These are phyloP conservation scores for Emberiza fucata DNA, from an alignment of 2,113 vertebrate genomes.

Conservation along the genomic window DNA sequence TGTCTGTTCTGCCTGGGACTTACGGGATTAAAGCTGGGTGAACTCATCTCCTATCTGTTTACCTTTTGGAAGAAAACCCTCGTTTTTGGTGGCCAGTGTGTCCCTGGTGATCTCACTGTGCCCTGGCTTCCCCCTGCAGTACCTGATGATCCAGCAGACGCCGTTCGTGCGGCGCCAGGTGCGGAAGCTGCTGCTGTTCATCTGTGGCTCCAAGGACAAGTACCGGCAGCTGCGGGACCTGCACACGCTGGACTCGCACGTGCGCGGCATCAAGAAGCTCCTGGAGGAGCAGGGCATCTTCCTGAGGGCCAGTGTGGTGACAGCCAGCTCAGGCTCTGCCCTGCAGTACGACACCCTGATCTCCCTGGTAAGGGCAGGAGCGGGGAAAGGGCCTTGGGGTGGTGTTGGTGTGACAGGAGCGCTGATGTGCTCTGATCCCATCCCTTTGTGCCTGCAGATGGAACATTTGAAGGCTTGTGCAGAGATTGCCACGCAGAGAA, in stretches of 20 bases:
- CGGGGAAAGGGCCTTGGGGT: background rate
- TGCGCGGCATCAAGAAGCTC: constrained; percentile 93
- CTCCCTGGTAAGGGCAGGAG: constrained; percentile 82
- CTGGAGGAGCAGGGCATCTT: constrained; percentile 97
- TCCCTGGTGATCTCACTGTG: background rate
- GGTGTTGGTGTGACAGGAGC: accelerated
- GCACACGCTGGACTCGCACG: constrained; percentile 93
- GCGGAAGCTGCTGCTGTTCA: constrained; percentile 94
- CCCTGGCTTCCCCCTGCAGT: constrained; percentile 68
- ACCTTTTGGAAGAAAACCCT: background rate
- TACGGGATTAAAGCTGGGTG: background rate
- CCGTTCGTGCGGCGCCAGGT: constrained; percentile 96
- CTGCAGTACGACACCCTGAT: constrained; percentile 96
- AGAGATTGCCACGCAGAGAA: constrained; percentile 95
- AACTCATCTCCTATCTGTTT: background rate
- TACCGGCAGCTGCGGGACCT: constrained; percentile 95
- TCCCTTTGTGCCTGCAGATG: constrained; percentile 79
- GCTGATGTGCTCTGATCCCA: background rate
- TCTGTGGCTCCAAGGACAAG: constrained; percentile 98
- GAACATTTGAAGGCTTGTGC: constrained; percentile 97
- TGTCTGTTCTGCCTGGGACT: background rate
- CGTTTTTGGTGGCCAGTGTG: background rate
- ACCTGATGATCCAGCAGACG: constrained; percentile 98
- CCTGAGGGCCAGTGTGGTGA: constrained; percentile 90
- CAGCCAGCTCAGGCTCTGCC: constrained; percentile 92